Conservation (phyloP, 2,888 invertebrate genomes). For the Trissolcus brochymenae region DNA sequence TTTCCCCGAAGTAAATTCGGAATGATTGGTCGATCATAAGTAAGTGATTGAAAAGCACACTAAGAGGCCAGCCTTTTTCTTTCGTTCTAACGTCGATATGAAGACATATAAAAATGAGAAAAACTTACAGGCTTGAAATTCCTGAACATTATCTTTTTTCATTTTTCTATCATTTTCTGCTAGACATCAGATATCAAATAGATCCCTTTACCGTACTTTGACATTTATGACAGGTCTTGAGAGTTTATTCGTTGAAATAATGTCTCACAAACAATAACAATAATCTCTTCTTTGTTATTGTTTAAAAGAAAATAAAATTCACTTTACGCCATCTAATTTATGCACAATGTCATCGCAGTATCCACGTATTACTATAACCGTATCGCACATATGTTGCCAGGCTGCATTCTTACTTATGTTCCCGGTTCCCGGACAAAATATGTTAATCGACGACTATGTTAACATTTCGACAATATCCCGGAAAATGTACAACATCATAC, state of each 20-base stretch:
- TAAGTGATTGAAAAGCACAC: slow-evolving; percentile 75
- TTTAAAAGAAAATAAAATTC: slow-evolving; percentile 12
- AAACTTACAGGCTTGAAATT: slow-evolving; percentile 49
- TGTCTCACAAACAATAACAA: no score
- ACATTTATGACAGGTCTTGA: no score
- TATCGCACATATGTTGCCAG: slow-evolving; percentile 35
- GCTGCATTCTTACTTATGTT: slow-evolving; percentile 19
- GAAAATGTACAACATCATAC: background rate
- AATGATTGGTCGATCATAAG: slow-evolving; percentile 74
- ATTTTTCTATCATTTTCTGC: slow-evolving; percentile 10
- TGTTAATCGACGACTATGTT: slow-evolving; percentile 22
- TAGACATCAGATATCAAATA: background rate
- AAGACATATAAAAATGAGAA: slow-evolving; percentile 33
- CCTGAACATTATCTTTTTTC: slow-evolving; percentile 25
- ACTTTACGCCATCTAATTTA: slow-evolving; percentile 13
- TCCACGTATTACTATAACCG: slow-evolving; percentile 32
- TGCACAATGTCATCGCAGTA: slow-evolving; percentile 16
- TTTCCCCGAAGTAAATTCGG: slow-evolving; percentile 74
- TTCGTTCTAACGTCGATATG: slow-evolving; percentile 47
- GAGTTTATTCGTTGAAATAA: no score
- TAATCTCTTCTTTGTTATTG: slow-evolving; percentile 2
- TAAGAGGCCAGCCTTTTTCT: slow-evolving; percentile 63
- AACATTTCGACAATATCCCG: slow-evolving; percentile 7
- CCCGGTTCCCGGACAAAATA: slow-evolving; percentile 21
- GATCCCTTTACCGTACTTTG: no score